These are phyloP conservation scores for Lepidochitona cinerea DNA, from an alignment of 2,888 invertebrate species.

Conservation along the genomic window DNA sequence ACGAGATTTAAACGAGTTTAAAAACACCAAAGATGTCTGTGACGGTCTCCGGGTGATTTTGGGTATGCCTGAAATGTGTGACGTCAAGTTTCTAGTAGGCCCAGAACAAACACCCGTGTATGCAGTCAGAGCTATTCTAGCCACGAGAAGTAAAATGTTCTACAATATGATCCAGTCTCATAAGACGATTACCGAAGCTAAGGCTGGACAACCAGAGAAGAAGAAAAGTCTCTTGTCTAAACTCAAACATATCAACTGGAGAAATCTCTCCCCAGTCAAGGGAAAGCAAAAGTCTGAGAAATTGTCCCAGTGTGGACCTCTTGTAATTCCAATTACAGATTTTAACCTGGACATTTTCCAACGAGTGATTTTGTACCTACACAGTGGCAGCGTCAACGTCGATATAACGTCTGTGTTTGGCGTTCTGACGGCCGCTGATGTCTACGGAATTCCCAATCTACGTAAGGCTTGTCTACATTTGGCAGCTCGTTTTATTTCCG, in stretches of 20 bases:
- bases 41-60: not conserved
- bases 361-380: not conserved
- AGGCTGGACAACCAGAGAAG: not conserved
- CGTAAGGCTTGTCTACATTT: not conserved
- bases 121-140: conserved; percentile 17
- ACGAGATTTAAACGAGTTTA: not conserved
- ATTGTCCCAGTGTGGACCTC: not conserved
- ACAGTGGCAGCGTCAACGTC: not conserved
- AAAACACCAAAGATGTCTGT: not conserved
- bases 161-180: not conserved
- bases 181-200: not conserved
- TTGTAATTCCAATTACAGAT: not conserved
- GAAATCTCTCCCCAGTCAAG: not conserved
- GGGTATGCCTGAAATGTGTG: conserved; percentile 16
- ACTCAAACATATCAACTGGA: not conserved
- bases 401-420: not conserved
- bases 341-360: not conserved
- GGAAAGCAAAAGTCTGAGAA: not conserved
- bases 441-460: not conserved
- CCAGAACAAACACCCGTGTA: not conserved
- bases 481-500: not conserved
- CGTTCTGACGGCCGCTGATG: not conserved
- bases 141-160: not conserved
- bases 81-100: conserved; percentile 11
- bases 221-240: not conserved